phyloP scores from a whole-genome alignment of 2,888 invertebrate genomes.

The Tineola bisselliella region DNA sequence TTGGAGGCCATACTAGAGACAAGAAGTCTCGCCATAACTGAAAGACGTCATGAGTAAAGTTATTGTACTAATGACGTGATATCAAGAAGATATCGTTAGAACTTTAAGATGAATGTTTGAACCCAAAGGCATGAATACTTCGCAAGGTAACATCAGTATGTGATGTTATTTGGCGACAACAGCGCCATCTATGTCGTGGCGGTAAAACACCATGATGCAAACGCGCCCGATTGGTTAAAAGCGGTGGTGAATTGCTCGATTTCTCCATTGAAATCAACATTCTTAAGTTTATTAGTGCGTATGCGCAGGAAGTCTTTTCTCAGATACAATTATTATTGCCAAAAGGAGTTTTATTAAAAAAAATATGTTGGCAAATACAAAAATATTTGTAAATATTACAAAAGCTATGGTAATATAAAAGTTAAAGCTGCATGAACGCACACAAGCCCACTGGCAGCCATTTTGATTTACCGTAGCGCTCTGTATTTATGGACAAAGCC shows the following conservation, averaged over 20 bases:
- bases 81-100: no score
- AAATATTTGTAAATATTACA: neutral
- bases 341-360: neutral
- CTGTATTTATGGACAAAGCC: conserved; percentile 68
- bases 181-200: conserved; percentile 48
- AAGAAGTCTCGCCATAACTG: no score
- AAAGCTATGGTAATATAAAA: neutral
- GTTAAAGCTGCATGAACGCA: conserved; percentile 43
- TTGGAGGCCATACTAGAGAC: no score
- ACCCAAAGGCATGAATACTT: no score
- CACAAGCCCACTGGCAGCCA: conserved; percentile 52
- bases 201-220: conserved; percentile 24
- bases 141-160: no score
- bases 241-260: conserved; percentile 56
- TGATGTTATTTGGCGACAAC: no score
- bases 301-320: conserved; percentile 36
- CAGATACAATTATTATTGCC: conserved; percentile 30
- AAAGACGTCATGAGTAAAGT: no score
- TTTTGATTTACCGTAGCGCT: conserved; percentile 64
- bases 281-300: conserved; percentile 64
- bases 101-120: no score
- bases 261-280: conserved; percentile 66
- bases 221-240: conserved; percentile 33
- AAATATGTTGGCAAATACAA: neutral
- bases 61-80: no score